Base-by-base conservation (phyloP, 2,797 vertebrate species). In the Fistularia tabacaria region DNA sequence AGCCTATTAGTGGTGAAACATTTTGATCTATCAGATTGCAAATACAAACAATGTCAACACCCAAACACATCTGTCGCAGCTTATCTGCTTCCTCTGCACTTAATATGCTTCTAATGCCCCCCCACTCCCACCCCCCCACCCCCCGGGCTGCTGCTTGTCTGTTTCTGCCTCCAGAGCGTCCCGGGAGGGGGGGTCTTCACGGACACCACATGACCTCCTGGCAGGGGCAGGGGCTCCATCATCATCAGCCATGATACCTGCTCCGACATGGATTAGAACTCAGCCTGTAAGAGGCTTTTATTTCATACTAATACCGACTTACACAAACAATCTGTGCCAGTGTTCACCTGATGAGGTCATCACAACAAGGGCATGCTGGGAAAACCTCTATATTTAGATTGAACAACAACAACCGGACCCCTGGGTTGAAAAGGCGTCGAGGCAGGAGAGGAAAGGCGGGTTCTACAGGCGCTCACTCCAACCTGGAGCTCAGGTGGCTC, bases 21-120 rank as follows among this genome's bases (percentile, higher is more conserved):
- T 77, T 80, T 81, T 59, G 75, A 84, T 84, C 64, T 77, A 77
- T 83, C 74, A 74, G 72, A 80, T 54, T 80, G 52, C 71, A 71
- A 68, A 63, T 51, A 76, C 60, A 82, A 87, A 88, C 80, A 84
- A 85, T 84, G 75, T 84, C 80, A 87, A 87, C 83, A 83, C 58
- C 62, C 74, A 73, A 76, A 85, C 81, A 82, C 85, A 88, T 86
- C 86, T 87, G 84, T 64, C 76, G 50, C 15, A 64, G 84, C 80
- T 84, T 80, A 87, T 78, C 78, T 71, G 63, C 64, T 59, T 54
- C 66, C 36, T 8, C 69, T 65, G 69, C 79, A 65, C 64, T 71
- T 68, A 75, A 66, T 73, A 53, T 62, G 73, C 58, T 49, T 46
- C 59, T 78, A 77, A 79, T 77, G 69, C 70, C 10, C 1, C 53